These are phyloP conservation scores for Lineus longissimus DNA, from an alignment of 1,140 invertebrate genomes.

Conservation along the genomic window DNA sequence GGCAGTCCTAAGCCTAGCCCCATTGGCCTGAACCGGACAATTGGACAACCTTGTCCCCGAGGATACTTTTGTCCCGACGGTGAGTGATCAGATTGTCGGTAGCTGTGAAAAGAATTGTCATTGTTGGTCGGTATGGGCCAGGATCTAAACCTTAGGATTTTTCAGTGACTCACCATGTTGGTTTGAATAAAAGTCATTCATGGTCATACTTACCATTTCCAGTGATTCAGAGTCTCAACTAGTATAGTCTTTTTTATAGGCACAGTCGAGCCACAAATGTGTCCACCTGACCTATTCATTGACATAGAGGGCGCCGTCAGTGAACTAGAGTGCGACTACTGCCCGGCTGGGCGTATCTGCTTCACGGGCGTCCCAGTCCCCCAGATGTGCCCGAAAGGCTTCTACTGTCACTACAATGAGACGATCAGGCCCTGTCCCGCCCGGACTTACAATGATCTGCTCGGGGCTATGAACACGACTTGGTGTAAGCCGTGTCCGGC, in stretches of 20 bases:
- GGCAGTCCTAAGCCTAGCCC: constrained; percentile 35
- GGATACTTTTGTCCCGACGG: constrained; percentile 41
- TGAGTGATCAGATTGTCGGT: too few species aligned
- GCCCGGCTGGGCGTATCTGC: constrained; percentile 45
- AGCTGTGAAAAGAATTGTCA: too few species aligned
- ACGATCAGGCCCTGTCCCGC: constrained; percentile 26
- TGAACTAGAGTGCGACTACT: constrained; percentile 34
- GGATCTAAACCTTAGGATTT: too few species aligned
- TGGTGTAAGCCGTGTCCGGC: constrained; percentile 41
- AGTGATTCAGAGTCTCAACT: too few species aligned
- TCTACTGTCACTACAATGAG: constrained; percentile 32
- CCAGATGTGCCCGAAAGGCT: constrained; percentile 36
- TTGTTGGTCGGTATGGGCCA: too few species aligned
- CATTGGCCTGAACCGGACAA: constrained; percentile 19
- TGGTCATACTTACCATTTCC: too few species aligned
- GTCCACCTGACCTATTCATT: constrained; percentile 35
- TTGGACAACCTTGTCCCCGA: constrained; percentile 40
- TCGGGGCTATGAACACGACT: constrained; percentile 30
- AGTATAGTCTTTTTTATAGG: constrained; percentile 5
- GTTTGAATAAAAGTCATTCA: too few species aligned
- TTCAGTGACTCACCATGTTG: too few species aligned
- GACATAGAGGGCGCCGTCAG: constrained; percentile 35
- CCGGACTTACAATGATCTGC: constrained; percentile 38
- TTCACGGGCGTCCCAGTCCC: constrained; percentile 37
- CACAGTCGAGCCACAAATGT: constrained; percentile 23